Conservation (phyloP, 2,888 invertebrate species). For the Drosophila monieri region DNA sequence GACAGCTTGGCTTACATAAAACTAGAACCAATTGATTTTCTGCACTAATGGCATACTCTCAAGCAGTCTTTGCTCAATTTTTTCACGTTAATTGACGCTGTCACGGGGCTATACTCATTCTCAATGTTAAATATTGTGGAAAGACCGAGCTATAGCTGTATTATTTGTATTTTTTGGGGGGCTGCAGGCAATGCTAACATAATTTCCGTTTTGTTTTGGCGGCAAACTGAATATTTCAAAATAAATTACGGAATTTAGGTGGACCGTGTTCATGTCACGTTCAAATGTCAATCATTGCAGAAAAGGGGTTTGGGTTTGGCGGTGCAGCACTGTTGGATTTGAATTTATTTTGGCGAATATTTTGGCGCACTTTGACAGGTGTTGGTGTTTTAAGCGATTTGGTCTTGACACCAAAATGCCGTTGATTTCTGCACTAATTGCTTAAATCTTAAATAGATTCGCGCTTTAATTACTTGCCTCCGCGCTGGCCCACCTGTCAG, state of each 20-base stretch:
- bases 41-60: conserved; percentile 50
- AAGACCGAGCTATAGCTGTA: conserved; percentile 12
- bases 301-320: neutral
- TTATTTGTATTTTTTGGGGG: conserved; percentile 25
- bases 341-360: conserved; percentile 18
- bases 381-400: conserved; percentile 12
- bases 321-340: conserved; percentile 43
- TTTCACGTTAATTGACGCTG: conserved; percentile 71
- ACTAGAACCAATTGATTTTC: conserved; percentile 56
- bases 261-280: conserved; percentile 79
- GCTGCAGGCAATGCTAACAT: conserved; percentile 48
- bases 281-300: conserved; percentile 71
- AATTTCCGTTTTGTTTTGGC: conserved; percentile 45
- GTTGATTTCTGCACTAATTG: conserved; percentile 50
- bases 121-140: conserved; percentile 21
- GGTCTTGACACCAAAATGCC: conserved; percentile 63
- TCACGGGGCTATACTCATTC: conserved; percentile 59
- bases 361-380: conserved; percentile 21
- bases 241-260: conserved; percentile 76
- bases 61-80: conserved; percentile 50
- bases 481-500: too few relatives aligned
- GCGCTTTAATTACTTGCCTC: neutral
- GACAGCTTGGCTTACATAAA: conserved; percentile 9
- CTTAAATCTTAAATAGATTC: conserved; percentile 31
- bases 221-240: conserved; percentile 42